These are phyloP conservation scores for Bombus picipes DNA, from an alignment of 1,140 invertebrate species.

Conservation along the genomic window DNA sequence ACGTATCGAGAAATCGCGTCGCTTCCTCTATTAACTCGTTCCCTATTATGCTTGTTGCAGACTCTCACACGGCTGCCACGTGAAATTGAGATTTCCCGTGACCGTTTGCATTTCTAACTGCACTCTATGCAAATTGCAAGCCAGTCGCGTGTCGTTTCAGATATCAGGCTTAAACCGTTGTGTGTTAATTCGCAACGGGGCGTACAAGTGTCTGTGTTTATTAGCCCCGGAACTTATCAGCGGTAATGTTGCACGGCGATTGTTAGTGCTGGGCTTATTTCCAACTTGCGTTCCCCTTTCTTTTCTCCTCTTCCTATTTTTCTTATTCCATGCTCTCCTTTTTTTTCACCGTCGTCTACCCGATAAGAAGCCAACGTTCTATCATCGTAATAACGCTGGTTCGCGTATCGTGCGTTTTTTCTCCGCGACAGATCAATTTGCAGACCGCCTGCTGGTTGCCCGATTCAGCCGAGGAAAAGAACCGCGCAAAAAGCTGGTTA, in stretches of 20 bases:
- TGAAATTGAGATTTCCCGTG: constrained; percentile 24
- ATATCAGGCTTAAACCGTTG: constrained; percentile 33
- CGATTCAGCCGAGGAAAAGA: background rate
- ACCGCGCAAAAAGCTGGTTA: background rate
- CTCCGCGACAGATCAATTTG: constrained; percentile 5
- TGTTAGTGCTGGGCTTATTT: constrained; percentile 4
- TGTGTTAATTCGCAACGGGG: constrained; percentile 34
- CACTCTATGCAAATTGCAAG: constrained; percentile 33
- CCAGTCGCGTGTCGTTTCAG: constrained; percentile 41
- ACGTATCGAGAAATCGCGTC: background rate
- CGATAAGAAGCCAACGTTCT: constrained; percentile 50
- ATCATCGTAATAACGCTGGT: constrained; percentile 34
- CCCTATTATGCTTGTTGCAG: too few relatives aligned
- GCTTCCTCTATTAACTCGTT: background rate
- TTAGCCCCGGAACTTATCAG: constrained; percentile 55
- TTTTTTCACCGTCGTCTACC: background rate
- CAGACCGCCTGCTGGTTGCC: background rate
- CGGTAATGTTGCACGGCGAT: constrained; percentile 22
- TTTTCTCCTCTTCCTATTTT: too few relatives aligned
- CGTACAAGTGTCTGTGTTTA: constrained; percentile 30
- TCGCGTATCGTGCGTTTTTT: constrained; percentile 16
- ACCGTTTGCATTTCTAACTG: constrained; percentile 37
- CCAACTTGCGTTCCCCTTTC: background rate
- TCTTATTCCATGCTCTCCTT: background rate
- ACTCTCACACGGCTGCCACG: background rate